Evolutionary conservation across 2,113 vertebrate species (phyloP), one percentile per base, ranked within the genome.

Genomic region (Pterocles burchelli): DNA sequence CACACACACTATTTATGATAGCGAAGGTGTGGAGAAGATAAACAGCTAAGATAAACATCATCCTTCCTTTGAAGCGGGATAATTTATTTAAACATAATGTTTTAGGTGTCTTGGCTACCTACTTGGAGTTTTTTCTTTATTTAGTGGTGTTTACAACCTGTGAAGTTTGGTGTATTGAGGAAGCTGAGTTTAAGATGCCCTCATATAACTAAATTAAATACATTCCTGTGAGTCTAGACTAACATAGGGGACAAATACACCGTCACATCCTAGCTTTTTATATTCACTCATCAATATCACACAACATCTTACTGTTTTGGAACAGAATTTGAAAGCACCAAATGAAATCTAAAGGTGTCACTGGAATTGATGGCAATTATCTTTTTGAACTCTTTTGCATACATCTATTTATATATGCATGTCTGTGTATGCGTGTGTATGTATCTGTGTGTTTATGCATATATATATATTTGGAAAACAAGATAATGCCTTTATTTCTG

Each of bases 381-480:
- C 26, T 77, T 88, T 86, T 79, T 49, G 15, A 59, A 66, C 15
- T 26, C 33, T 80, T 74, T 62, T 61, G 46, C 17, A 43, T 22
- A 25, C 1, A 3, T 2, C 1, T 12, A 5, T 12, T 3, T 51
- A 5, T 18, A 10, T 28, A 16, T 20, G 9, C 5, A 5, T 17
- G 19, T 19, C 16, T 46, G 34, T 31, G n/a, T 13, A 31, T 22
- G 13, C 34, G 8, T 57, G 1, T 52, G 10, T 52, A 11, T 38
- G 10, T 34, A 13, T 52, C 29, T 57, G 6, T n/a, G 9, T 71
- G 20, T 45, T 57, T 73, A 25, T 54, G 2, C 15, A 11, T 29
- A 7, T 33, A 10, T 25, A 28, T 13, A 6, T 45, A 41, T 65
- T 36, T 92, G 31, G 52, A 81, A 76, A 91, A 70, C 33, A 70